phyloP scores from a whole-genome alignment of 2,797 vertebrate genomes.

The Catostomus latipinnis region DNA sequence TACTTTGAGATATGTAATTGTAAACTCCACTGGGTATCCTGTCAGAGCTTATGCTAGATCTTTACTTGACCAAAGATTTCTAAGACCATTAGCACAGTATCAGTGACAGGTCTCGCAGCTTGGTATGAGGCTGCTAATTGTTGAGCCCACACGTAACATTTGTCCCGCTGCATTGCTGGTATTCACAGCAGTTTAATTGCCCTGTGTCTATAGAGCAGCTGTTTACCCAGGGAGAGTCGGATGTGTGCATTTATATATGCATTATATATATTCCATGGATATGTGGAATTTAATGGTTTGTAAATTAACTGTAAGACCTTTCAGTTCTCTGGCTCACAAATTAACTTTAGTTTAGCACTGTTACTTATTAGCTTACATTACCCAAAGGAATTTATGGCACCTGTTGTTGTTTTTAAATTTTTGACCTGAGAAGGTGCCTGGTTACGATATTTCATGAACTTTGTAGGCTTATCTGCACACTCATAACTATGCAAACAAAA shows the following conservation, averaged over 20 bases:
- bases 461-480: slow-evolving; percentile 35
- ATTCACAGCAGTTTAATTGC: slow-evolving; percentile 28
- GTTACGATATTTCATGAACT: slow-evolving; percentile 5
- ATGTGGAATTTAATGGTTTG: slow-evolving; percentile 51
- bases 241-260: slow-evolving; percentile 9
- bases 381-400: slow-evolving; percentile 49
- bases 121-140: not conserved
- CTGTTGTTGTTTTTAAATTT: slow-evolving; percentile 8
- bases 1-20: too few species aligned
- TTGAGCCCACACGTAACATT: not conserved
- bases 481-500: slow-evolving; percentile 6
- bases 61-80: not conserved
- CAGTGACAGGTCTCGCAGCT: not conserved
- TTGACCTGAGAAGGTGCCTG: slow-evolving; percentile 32
- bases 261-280: not conserved
- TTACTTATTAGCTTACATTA: not conserved
- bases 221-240: slow-evolving; percentile 58
- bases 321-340: too few species aligned
- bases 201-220: slow-evolving; percentile 4
- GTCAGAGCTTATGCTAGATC: too few species aligned
- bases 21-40: too few species aligned
- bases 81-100: not conserved
- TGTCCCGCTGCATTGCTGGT: slow-evolving; percentile 17
- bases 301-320: not conserved
- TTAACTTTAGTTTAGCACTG: too few species aligned